phyloP scores from a whole-genome alignment of 2,888 invertebrate species.

The Lasioglossum malachurum region DNA sequence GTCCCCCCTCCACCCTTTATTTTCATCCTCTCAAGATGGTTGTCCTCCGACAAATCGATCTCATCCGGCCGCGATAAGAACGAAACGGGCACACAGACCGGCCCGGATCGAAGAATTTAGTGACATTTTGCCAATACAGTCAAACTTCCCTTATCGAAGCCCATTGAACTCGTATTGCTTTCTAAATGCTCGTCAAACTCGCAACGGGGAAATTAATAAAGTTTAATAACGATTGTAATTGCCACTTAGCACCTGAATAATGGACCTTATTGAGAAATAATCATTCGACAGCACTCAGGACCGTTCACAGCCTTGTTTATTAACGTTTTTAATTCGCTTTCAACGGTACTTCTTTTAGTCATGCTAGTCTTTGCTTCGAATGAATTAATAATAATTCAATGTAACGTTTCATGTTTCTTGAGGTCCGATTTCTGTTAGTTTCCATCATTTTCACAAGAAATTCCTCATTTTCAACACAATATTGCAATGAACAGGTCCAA shows the following conservation, averaged over 20 bases:
- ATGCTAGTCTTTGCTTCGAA: neutral
- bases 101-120: neutral
- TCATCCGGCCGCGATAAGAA: conserved; percentile 23
- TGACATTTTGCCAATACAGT: neutral
- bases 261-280: neutral
- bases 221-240: neutral
- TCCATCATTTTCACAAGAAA: neutral
- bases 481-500: neutral
- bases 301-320: neutral
- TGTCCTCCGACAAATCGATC: conserved; percentile 35
- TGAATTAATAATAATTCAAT: neutral
- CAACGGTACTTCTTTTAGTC: neutral
- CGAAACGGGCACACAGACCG: conserved; percentile 5
- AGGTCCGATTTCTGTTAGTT: neutral
- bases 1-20: neutral
- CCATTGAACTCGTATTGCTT: conserved; percentile 3
- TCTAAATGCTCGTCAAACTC: neutral
- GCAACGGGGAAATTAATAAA: neutral
- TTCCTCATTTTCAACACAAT: neutral
- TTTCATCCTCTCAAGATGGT: conserved; percentile 41
- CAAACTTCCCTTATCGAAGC: neutral
- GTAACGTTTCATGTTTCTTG: neutral
- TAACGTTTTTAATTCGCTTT: neutral
- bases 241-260: neutral
- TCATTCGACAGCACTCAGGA: neutral